Evolutionary conservation across 2,888 invertebrate species (phyloP).

Genomic region (Netelia melanura): DNA sequence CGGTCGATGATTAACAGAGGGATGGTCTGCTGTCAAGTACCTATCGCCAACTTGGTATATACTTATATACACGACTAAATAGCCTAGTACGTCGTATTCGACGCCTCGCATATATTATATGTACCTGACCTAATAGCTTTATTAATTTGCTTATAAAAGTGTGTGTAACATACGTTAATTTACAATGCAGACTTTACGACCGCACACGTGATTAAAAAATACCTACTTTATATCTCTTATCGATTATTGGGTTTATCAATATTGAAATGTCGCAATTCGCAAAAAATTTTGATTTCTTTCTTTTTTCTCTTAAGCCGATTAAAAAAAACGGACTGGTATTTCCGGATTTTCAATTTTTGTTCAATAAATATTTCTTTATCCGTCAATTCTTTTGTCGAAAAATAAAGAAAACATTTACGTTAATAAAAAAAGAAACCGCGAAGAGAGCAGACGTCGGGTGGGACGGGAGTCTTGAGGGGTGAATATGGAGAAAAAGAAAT

Average conservation of each 20-base stretch:
- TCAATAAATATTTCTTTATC: no score
- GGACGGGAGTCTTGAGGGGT: slow-evolving; percentile 63
- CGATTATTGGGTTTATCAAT: no score
- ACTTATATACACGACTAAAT: slow-evolving; percentile 5
- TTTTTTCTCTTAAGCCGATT: no score
- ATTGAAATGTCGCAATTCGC: no score
- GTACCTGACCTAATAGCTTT: slow-evolving; percentile 69
- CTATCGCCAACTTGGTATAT: not conserved
- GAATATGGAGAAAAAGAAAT: slow-evolving; percentile 58
- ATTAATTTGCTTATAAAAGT: slow-evolving; percentile 72
- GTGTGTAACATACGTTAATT: not conserved
- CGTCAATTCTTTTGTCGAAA: not conserved
- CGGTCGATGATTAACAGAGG: slow-evolving; percentile 74
- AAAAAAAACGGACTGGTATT: no score
- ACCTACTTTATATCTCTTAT: no score
- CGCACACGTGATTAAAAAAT: no score
- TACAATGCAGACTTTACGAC: no score
- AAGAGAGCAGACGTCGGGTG: not conserved
- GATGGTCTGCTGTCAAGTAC: slow-evolving; percentile 28
- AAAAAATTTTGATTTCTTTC: no score
- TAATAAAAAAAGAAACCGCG: not conserved
- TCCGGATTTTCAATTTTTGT: no score
- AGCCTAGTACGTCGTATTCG: slow-evolving; percentile 6
- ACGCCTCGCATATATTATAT: slow-evolving; percentile 22
- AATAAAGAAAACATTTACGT: not conserved